A percentile compares a stretch with the other conserved stretches of the same genome.
Conservation (phyloP, 1,140 invertebrate genomes). For the Adelges cooleyi region DNA sequence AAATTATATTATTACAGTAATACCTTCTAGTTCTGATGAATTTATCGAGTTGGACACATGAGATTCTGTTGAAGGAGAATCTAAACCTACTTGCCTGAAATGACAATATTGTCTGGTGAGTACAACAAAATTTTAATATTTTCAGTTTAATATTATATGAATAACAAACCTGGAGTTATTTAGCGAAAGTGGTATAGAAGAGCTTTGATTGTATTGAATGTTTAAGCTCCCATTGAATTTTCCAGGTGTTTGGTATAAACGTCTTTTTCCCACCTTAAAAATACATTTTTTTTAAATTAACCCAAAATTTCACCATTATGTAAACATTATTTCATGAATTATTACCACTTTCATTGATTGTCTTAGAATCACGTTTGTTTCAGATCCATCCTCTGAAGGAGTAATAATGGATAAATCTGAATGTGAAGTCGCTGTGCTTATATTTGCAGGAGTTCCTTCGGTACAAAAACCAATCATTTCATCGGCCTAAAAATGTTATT, state of each 20-base stretch:
- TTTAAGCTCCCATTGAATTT: neutral
- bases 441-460: slow-evolving; percentile 78
- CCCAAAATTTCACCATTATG: neutral
- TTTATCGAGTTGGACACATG: slow-evolving; percentile 17
- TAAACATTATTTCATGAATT: slow-evolving; percentile 39
- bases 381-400: slow-evolving; percentile 46
- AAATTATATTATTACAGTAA: too few species aligned
- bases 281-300: neutral
- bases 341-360: slow-evolving; percentile 65
- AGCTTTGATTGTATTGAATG: slow-evolving; percentile 10
- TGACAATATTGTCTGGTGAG: neutral
- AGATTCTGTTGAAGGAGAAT: slow-evolving; percentile 19
- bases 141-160: neutral
- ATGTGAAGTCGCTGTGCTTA: slow-evolving; percentile 78
- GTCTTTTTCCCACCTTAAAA: slow-evolving; percentile 21
- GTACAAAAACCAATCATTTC: slow-evolving; percentile 65
- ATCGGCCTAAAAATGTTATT: neutral
- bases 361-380: slow-evolving; percentile 56
- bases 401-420: slow-evolving; percentile 68
- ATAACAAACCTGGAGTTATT: neutral
- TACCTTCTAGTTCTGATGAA: slow-evolving; percentile 22
- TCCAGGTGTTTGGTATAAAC: neutral
- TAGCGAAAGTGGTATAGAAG: neutral
- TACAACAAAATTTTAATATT: neutral
- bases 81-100: neutral